These are phyloP conservation scores for Drosophila siamana DNA, from an alignment of 2,888 invertebrate genomes.

Conservation along the genomic window DNA sequence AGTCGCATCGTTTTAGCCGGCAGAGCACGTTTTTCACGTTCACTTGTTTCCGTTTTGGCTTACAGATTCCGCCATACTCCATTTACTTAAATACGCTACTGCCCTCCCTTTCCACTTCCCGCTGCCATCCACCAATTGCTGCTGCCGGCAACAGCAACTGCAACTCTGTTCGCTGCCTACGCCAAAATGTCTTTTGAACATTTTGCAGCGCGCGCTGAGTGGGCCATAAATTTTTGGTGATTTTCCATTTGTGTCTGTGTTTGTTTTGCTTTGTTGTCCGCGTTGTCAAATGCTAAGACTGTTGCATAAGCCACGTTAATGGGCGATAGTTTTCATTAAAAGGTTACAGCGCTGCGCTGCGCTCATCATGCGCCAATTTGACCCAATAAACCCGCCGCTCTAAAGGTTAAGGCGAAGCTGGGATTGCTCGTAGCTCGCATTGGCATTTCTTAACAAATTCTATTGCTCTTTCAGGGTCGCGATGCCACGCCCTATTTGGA, in stretches of 20 bases:
- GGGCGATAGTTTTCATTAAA: constrained; percentile 41
- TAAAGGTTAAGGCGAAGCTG: constrained; percentile 10
- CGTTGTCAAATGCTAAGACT: too few relatives aligned
- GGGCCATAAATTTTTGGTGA: constrained; percentile 67
- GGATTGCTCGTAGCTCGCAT: neutral
- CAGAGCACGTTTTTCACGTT: constrained; percentile 76
- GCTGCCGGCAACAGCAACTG: neutral
- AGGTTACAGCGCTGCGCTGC: constrained; percentile 30
- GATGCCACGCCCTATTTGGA: constrained; percentile 98
- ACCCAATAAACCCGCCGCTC: neutral
- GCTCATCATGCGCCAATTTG: constrained; percentile 5
- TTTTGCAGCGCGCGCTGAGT: constrained; percentile 52
- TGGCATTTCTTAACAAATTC: neutral
- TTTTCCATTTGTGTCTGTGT: constrained; percentile 45
- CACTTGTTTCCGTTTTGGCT: constrained; percentile 71
- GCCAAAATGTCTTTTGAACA: constrained; percentile 40
- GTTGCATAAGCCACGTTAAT: constrained; percentile 60
- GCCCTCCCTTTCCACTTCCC: neutral
- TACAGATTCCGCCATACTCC: constrained; percentile 45
- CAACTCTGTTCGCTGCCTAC: constrained; percentile 36
- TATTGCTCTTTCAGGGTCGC: constrained; percentile 89
- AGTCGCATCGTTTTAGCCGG: constrained; percentile 48
- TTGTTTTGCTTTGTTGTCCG: constrained; percentile 33
- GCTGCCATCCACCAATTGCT: neutral
- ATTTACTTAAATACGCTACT: constrained; percentile 30